These are phyloP conservation scores for Trachymyrmex septentrionalis DNA, from an alignment of 1,140 invertebrate species.

Conservation along the genomic window DNA sequence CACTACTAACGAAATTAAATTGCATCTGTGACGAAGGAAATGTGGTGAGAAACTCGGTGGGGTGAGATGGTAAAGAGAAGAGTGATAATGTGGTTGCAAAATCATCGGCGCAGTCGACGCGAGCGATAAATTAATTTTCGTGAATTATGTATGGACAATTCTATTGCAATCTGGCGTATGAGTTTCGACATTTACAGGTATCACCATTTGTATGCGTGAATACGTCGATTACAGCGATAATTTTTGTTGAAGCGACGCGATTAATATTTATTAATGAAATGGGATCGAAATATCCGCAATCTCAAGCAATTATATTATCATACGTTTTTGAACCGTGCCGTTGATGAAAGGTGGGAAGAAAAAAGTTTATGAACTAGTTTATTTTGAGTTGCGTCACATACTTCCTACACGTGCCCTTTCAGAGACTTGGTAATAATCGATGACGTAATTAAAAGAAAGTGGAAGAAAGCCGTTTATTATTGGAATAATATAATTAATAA, in stretches of 20 bases:
- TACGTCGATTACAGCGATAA: slow-evolving; percentile 13
- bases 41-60: background rate
- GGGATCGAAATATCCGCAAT: background rate
- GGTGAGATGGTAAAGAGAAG: slow-evolving; percentile 23
- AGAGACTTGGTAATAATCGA: background rate
- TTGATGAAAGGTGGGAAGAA: background rate
- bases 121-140: slow-evolving; percentile 62
- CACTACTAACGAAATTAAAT: slow-evolving; percentile 59
- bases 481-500: slow-evolving; percentile 7
- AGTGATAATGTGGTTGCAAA: slow-evolving; percentile 56
- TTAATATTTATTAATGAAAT: slow-evolving; percentile 1
- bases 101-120: slow-evolving; percentile 26
- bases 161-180: slow-evolving; percentile 16
- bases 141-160: slow-evolving; percentile 58
- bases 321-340: background rate
- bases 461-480: slow-evolving; percentile 20
- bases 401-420: background rate
- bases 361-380: background rate
- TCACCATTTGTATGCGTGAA: slow-evolving; percentile 15
- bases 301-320: slow-evolving; percentile 1
- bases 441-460: slow-evolving; percentile 19
- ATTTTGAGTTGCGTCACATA: background rate
- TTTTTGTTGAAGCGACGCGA: background rate
- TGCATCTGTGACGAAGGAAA: slow-evolving; percentile 53
- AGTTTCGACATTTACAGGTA: slow-evolving; percentile 24